Conservation (phyloP, 2,113 vertebrate species). For the Pygoscelis adeliae region DNA sequence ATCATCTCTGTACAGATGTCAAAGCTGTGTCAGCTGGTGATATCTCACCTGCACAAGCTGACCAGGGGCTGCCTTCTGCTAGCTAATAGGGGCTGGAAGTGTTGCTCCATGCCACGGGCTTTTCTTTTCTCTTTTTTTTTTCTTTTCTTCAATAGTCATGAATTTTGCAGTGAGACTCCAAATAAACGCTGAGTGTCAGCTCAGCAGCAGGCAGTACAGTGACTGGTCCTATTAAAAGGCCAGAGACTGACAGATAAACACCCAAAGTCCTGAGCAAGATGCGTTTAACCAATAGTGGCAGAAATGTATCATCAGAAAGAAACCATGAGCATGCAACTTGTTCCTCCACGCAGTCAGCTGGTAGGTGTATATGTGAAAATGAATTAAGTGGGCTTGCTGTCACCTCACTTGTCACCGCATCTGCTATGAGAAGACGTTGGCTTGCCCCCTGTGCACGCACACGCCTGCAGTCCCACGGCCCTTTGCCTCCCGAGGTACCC, state of each 20-base stretch:
- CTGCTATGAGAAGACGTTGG: rapidly evolving
- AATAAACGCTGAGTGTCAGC: rapidly evolving
- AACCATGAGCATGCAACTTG: rapidly evolving
- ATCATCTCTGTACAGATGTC: background rate
- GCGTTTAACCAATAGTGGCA: rapidly evolving
- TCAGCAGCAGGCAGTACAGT: background rate
- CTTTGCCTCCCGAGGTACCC: background rate
- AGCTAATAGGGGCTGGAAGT: background rate
- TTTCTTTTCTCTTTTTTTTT: background rate
- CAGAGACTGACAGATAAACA: background rate
- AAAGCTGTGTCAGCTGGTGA: background rate
- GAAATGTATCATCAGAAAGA: rapidly evolving
- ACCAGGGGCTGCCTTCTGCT: background rate
- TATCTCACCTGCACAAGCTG: background rate
- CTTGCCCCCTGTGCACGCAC: too few species aligned
- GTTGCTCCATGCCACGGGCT: background rate
- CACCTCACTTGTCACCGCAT: background rate
- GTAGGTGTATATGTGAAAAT: rapidly evolving
- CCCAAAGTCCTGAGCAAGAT: background rate
- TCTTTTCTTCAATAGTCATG: background rate
- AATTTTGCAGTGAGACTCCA: background rate
- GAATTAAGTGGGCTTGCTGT: background rate
- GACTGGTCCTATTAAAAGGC: background rate
- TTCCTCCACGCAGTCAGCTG: too few species aligned
- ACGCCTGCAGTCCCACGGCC: background rate